Evolutionary conservation across 2,113 vertebrate species (phyloP).

Genomic region (Origma solitaria): DNA sequence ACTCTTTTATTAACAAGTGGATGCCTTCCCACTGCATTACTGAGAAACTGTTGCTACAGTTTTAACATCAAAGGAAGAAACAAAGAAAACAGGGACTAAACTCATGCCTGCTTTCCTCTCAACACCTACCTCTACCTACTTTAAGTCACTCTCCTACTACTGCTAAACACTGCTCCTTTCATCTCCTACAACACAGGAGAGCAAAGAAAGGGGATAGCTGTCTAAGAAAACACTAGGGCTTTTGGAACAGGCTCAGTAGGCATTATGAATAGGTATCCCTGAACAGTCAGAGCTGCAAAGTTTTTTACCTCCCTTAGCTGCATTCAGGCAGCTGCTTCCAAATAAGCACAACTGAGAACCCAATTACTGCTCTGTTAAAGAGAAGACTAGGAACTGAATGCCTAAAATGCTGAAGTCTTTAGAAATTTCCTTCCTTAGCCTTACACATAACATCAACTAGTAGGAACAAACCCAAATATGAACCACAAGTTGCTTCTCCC

Average conservation of each 20-base stretch:
- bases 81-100: neutral
- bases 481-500: neutral
- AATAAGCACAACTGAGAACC: neutral
- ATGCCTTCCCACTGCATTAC: neutral
- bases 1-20: neutral
- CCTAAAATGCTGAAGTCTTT: neutral
- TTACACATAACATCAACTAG: neutral
- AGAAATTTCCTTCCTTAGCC: neutral
- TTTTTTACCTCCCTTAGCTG: neutral
- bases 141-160: neutral
- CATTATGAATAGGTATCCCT: neutral
- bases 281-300: neutral
- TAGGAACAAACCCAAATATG: neutral
- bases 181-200: neutral
- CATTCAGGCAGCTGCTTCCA: neutral
- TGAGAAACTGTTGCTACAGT: neutral
- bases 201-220: neutral
- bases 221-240: neutral
- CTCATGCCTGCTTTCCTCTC: neutral
- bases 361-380: neutral
- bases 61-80: neutral
- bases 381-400: neutral
- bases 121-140: neutral
- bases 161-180: neutral
- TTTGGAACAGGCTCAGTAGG: neutral